Base-by-base conservation (phyloP, 2,888 invertebrate genomes). In the Volucella inanis region DNA sequence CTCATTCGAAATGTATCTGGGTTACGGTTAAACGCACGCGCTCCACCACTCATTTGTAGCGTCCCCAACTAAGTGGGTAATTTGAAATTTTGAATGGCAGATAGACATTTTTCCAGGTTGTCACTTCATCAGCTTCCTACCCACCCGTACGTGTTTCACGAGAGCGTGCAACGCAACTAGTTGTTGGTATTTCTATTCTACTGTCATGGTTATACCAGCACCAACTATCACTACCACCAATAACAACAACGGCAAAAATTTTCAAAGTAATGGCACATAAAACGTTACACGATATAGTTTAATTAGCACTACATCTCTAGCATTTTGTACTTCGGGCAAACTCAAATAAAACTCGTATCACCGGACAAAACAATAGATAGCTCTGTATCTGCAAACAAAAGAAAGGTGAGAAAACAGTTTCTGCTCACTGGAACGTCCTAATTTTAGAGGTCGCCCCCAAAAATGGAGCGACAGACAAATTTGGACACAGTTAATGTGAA, bases 1-100 rank as follows among this genome's bases (percentile, higher is more conserved):
- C 70, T 59, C 43, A 71, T 61, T 83, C 70, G 45, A 39, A 18
- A 84, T 84, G 80, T 71, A 84, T 76, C 61, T 84, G 50, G 84
- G 84, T 84, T 80, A 76, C 57, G 45, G 52, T 45, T 31, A 12
- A 57, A 43, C 41, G 50, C 47, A 39, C 54, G 31, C n/a, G 45
- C 70, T 43, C 31, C 31, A 31, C 6, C 6, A 31, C 31, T 31
- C 31, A 31, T 4, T 31, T 6, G 31, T 31, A 31, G 31, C 83
- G 57, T 79, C 79, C 57, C 55, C 64, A 74, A 75, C 62, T 54
- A 18, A 22, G 57, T 78, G 67, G 71, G 68, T 67, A 59, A 62
- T 64, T 55, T 55, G 8, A 41, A 70, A 54, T 71, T 79, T 70
- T 68, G 70, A 79, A 74, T 67, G 59, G 49, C 65, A 70, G 57